These are phyloP conservation scores for Myotis yumanensis DNA, from an alignment of 2,113 vertebrate genomes.

Conservation along the genomic window DNA sequence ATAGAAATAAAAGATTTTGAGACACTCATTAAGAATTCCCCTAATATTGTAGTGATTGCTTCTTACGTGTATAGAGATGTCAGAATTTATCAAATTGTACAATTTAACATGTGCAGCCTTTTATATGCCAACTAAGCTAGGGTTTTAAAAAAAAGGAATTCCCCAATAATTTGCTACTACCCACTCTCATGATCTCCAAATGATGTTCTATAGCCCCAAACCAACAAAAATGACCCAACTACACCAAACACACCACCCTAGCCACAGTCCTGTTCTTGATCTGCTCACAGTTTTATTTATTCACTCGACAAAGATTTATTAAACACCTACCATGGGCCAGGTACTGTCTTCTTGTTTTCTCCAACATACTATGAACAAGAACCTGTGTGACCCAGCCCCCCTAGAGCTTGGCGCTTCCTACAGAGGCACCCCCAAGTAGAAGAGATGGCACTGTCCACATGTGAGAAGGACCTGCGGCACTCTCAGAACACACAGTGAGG, in stretches of 20 bases:
- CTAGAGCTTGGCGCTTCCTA: neutral
- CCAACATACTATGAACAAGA: neutral
- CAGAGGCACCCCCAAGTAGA: neutral
- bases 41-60: neutral
- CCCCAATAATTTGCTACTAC: neutral
- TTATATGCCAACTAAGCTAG: neutral
- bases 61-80: neutral
- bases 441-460: neutral
- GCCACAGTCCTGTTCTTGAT: neutral
- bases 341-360: neutral
- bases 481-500: neutral
- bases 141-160: neutral
- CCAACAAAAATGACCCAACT: neutral
- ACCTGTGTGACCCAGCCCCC: neutral
- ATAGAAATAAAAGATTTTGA: neutral
- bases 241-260: neutral
- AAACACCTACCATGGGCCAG: neutral
- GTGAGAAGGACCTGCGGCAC: neutral
- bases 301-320: neutral
- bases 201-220: neutral
- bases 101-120: neutral
- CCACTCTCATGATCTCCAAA: neutral
- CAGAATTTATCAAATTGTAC: neutral
- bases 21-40: neutral
- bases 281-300: neutral